Percentiles rank a stretch among this genome's conserved stretches.
These are phyloP conservation scores for Enteromius anoplus DNA, from an alignment of 2,797 vertebrate species.

Conservation along the genomic window DNA sequence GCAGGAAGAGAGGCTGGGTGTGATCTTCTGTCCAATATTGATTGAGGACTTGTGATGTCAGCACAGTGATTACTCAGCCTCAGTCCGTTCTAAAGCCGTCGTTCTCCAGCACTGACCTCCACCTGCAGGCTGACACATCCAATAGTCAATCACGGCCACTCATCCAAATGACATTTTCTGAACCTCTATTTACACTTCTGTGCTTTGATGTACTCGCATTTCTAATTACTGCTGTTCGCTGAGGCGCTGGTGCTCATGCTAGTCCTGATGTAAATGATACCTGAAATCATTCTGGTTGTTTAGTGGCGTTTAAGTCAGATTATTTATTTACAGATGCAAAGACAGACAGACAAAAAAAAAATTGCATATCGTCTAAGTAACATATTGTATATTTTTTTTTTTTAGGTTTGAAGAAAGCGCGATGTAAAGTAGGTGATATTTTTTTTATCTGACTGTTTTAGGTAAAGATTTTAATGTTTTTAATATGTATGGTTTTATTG, in stretches of 20 bases:
- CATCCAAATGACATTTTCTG: conserved; percentile 18
- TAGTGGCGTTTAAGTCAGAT: background rate
- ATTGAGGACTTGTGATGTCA: conserved; percentile 43
- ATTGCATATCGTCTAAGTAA: too few species aligned
- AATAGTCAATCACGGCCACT: conserved; percentile 33
- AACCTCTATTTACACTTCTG: conserved; percentile 15
- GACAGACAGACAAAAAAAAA: background rate
- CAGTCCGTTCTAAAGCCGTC: conserved; percentile 39
- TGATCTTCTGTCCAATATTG: conserved; percentile 49
- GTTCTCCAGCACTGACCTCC: conserved; percentile 20
- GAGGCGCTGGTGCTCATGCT: background rate
- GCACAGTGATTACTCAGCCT: conserved; percentile 51
- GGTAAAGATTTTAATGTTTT: conserved; percentile 41
- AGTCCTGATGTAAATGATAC: background rate
- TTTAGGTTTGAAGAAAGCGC: background rate
- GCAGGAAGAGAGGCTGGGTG: conserved; percentile 21
- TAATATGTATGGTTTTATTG: conserved; percentile 43
- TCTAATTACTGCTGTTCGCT: conserved; percentile 7
- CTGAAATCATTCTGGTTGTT: background rate
- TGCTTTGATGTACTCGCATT: background rate
- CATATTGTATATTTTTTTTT: background rate
- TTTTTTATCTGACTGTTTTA: conserved; percentile 39
- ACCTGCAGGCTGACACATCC: conserved; percentile 41
- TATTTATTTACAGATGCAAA: background rate
- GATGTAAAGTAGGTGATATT: background rate